Percentiles rank a stretch among this genome's conserved stretches.
Evolutionary conservation across 2,888 invertebrate genomes (phyloP).

Genomic region (Drosophila eohydei): DNA sequence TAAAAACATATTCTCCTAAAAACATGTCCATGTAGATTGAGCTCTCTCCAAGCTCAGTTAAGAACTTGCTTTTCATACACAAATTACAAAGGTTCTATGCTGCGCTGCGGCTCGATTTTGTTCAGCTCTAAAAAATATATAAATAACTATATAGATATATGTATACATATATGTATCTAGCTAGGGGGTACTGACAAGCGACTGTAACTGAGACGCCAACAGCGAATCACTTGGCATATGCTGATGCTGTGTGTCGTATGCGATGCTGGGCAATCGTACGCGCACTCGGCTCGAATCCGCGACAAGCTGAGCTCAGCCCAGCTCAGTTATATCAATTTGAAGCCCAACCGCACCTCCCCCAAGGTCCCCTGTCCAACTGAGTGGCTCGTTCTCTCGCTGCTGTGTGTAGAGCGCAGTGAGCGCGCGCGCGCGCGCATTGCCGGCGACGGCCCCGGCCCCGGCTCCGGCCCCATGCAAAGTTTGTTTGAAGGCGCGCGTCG

Average conservation of each 20-base stretch:
- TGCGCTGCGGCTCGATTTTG: neutral
- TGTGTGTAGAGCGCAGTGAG: neutral
- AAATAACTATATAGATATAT: neutral
- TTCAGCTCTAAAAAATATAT: neutral
- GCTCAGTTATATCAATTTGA: conserved; percentile 18
- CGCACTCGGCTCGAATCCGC: conserved; percentile 27
- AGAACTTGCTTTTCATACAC: too few species aligned
- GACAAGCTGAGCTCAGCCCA: conserved; percentile 15
- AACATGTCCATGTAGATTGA: too few species aligned
- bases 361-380: neutral
- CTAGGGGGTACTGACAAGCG: conserved; percentile 23
- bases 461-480: conserved; percentile 51
- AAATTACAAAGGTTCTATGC: neutral
- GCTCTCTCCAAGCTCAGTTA: too few species aligned
- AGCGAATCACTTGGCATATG: conserved; percentile 30
- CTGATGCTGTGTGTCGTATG: conserved; percentile 21
- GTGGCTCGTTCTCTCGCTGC: conserved; percentile 29
- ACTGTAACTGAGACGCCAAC: conserved; percentile 47
- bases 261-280: conserved; percentile 40
- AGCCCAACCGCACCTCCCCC: neutral
- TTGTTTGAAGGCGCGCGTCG: conserved; percentile 54
- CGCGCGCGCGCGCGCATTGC: conserved; percentile 22
- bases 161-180: conserved; percentile 1
- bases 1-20: too few species aligned
- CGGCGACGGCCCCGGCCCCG: neutral